These are phyloP conservation scores for Phasia obesa DNA, from an alignment of 2,888 invertebrate species.

Conservation along the genomic window DNA sequence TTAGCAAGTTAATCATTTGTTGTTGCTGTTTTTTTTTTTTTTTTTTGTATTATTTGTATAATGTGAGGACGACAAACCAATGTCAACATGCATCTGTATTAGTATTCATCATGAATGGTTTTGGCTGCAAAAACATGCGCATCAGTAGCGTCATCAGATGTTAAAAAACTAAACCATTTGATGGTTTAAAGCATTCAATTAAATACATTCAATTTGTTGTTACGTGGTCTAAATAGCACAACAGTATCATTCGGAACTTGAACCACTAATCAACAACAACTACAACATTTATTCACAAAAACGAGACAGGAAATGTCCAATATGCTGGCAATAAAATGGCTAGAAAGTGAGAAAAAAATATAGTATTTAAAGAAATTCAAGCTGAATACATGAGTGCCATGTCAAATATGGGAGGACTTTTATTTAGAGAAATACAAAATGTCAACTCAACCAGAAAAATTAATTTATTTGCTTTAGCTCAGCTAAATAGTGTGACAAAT, in stretches of 20 bases:
- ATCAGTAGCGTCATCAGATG: slow-evolving; percentile 43
- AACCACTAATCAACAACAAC: slow-evolving; percentile 58
- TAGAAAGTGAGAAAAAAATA: background rate
- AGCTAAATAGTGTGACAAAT: slow-evolving; percentile 8
- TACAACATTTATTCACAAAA: slow-evolving; percentile 5
- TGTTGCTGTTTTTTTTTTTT: background rate
- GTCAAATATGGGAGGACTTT: slow-evolving; percentile 42
- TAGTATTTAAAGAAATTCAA: background rate
- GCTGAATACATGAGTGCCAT: slow-evolving; percentile 10
- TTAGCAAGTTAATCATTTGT: slow-evolving; percentile 16
- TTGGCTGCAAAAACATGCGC: slow-evolving; percentile 31
- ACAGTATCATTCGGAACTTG: slow-evolving; percentile 52
- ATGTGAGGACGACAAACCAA: slow-evolving; percentile 23
- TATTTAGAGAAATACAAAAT: slow-evolving; percentile 37
- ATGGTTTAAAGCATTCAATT: slow-evolving; percentile 75
- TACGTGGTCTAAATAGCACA: slow-evolving; percentile 71
- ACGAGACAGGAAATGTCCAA: slow-evolving; percentile 27
- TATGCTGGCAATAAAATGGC: slow-evolving; percentile 20
- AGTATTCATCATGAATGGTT: slow-evolving; percentile 37
- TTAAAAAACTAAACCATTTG: slow-evolving; percentile 48
- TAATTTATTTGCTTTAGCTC: slow-evolving; percentile 62
- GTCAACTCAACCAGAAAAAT: slow-evolving; percentile 45
- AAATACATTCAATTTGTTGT: slow-evolving; percentile 76
- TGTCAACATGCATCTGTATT: slow-evolving; percentile 22
- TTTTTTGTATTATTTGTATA: background rate